Base-by-base conservation (phyloP, 2,888 invertebrate species). In the Meteorus cinctellus region DNA sequence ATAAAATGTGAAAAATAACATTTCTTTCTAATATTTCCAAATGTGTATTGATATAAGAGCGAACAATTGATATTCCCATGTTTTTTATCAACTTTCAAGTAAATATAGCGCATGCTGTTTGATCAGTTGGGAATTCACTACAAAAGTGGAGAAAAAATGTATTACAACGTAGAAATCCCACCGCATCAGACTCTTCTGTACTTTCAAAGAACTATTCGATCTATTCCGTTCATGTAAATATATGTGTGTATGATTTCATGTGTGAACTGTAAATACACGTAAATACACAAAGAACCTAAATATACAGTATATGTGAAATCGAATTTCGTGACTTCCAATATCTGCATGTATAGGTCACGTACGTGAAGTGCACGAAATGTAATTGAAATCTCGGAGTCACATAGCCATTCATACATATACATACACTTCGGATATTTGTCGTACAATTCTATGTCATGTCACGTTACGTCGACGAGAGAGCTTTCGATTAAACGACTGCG, bases 351-450 rank as follows among this genome's bases (percentile, higher is more conserved):
- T 70, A 72, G 76, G 76, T 73, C 67, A 27, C 62, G 31, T 62
- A 62, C 14, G n/a, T 31, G 31, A 31, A 60, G 75, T 75, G 76
- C 77, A 78, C 79, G 77, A 78, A 79, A 79, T 79, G 77, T 78
- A 79, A 79, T 79, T 79, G 79, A 75, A 78, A 79, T 75, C 79
- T 78, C 78, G 71, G 63, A 19, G 31, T 62, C 31, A 62, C 31
- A 62, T 62, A 29, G 14, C 12, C 51, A 55, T 41, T 12, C 41
- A 41, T 41, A 41, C 12, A 41, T 19, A 19, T 55, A 55, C 65
- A 69, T 34, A 75, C 76, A 78, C 79, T 78, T 76, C 72, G 66
- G 67, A 66, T 74, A 76, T 77, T 78, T 77, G 79, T 79, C 77
- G 77, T 79, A 75, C 79, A 78, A 78, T 79, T 78, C 78, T 75